Percentiles rank a stretch among this genome's conserved stretches.
Evolutionary conservation across 2,113 vertebrate genomes (phyloP).

Genomic region (Gasterosteus nipponicus): DNA sequence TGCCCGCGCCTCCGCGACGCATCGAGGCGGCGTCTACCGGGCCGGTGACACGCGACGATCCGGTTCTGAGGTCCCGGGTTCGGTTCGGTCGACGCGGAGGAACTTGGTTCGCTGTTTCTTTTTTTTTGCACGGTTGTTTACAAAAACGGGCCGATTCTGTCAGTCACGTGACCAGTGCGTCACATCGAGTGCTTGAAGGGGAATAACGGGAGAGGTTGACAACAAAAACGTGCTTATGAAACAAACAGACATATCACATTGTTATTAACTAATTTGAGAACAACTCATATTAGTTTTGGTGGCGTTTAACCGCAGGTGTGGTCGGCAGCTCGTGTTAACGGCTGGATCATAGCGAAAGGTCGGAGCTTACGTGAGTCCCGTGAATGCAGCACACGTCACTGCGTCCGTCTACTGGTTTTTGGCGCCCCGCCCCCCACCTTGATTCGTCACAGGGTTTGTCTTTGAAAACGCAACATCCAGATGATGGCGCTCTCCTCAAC

Average conservation of each 20-base stretch:
- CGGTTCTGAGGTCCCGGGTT: background rate
- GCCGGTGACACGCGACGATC: constrained; percentile 56
- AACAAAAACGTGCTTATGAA: background rate
- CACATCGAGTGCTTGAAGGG: background rate
- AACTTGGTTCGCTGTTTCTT: constrained; percentile 4
- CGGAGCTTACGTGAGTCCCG: rapidly evolving
- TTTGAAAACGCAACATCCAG: background rate
- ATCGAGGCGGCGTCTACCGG: constrained; percentile 80
- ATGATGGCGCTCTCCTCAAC: background rate
- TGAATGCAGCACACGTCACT: constrained; percentile 27
- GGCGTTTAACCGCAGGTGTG: rapidly evolving
- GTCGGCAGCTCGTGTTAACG: background rate
- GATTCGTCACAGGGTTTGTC: background rate
- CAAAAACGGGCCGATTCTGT: constrained; percentile 39
- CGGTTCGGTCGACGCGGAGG: background rate
- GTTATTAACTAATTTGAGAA: background rate
- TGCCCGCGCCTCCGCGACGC: constrained; percentile 77
- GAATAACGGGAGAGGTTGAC: background rate
- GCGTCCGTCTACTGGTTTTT: background rate
- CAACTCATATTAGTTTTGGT: background rate
- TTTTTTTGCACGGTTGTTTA: constrained; percentile 48
- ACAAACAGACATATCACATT: background rate
- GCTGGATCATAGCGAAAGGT: rapidly evolving
- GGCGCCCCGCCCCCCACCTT: too few species aligned
- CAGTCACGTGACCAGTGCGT: constrained; percentile 53